Conservation (phyloP, 35 echinoderm and acorn worm genomes). For the Holothuria glaberrima region DNA sequence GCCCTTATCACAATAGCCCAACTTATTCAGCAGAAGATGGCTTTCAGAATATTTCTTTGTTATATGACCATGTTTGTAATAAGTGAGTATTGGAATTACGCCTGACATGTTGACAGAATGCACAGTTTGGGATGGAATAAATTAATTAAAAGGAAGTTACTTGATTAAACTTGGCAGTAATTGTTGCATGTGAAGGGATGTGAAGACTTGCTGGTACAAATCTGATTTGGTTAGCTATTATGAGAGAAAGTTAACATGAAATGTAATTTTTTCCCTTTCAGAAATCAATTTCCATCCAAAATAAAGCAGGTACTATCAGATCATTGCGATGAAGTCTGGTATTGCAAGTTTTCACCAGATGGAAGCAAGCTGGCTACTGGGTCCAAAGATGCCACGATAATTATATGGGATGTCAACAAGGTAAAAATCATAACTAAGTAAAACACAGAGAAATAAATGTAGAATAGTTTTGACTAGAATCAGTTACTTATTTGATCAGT, state of each 20-base stretch:
- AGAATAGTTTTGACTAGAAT: too few relatives aligned
- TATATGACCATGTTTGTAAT: constrained; percentile 96
- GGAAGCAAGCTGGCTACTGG: constrained; percentile 95
- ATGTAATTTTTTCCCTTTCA: constrained; percentile 37
- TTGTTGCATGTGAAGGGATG: neutral
- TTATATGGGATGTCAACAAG: constrained; percentile 98
- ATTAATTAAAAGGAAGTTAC: too few relatives aligned
- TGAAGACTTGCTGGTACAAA: neutral
- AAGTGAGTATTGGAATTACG: constrained; percentile 63
- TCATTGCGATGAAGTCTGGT: constrained; percentile 98
- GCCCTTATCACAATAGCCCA: constrained; percentile 95
- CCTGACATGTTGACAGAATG: neutral
- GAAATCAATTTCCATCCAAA: constrained; percentile 98
- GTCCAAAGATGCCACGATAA: constrained; percentile 98
- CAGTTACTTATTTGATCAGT: too few relatives aligned
- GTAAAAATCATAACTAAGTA: constrained; percentile 37
- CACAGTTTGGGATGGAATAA: neutral
- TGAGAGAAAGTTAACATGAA: neutral
- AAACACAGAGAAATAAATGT: neutral
- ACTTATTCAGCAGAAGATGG: constrained; percentile 70
- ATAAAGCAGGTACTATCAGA: constrained; percentile 87
- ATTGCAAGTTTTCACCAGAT: constrained; percentile 96
- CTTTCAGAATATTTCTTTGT: constrained; percentile 85
- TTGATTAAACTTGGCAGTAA: neutral
- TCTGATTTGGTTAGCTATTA: neutral